These are phyloP conservation scores for Kradibia gibbosae DNA, from an alignment of 1,140 invertebrate species.

Conservation along the genomic window DNA sequence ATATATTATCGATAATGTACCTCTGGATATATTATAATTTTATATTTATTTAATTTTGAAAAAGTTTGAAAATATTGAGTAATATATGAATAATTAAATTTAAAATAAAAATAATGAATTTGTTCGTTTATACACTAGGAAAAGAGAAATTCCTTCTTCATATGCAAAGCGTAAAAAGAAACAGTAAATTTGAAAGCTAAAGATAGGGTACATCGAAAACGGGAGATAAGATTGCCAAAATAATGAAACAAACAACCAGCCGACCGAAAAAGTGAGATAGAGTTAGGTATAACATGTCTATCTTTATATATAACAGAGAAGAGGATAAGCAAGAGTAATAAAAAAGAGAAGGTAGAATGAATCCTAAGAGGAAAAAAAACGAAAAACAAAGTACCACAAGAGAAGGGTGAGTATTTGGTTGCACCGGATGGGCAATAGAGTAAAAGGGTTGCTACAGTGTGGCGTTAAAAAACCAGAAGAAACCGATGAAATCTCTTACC, in stretches of 20 bases:
- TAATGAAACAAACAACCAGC: not conserved
- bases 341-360: not conserved
- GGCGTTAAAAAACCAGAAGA: constrained; percentile 5
- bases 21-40: too few species aligned
- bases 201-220: not conserved
- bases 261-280: not conserved
- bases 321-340: not conserved
- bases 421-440: constrained; percentile 36
- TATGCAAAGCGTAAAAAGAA: not conserved
- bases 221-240: not conserved
- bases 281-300: too few species aligned
- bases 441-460: not conserved
- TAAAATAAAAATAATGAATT: not conserved
- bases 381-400: not conserved
- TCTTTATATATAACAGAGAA: too few species aligned
- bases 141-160: not conserved
- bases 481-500: constrained; percentile 4
- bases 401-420: constrained; percentile 26
- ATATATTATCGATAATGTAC: too few species aligned
- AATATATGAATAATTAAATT: too few species aligned
- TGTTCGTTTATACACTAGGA: not conserved
- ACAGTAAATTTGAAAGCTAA: not conserved
- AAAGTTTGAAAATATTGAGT: too few species aligned
- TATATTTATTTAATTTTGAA: too few species aligned
- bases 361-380: not conserved